Conservation (phyloP, 1,140 invertebrate species). For the Chironomus striatipennis region DNA sequence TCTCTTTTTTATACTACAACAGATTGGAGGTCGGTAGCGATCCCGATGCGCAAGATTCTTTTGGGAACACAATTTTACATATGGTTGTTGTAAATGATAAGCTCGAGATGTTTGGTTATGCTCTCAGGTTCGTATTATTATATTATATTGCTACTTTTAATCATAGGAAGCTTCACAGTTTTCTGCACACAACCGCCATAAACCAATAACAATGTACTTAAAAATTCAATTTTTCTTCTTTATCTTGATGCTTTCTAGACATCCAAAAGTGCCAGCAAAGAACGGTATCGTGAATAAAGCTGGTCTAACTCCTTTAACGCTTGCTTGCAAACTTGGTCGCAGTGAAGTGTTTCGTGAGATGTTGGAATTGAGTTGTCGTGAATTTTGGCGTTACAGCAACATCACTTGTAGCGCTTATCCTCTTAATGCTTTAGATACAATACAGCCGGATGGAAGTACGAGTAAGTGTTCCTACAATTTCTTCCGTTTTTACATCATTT, state of each 20-base stretch:
- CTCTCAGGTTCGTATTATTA: constrained; percentile 47
- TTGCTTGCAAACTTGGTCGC: constrained; percentile 91
- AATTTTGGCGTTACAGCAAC: constrained; percentile 98
- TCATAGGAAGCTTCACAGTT: neutral
- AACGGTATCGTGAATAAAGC: constrained; percentile 79
- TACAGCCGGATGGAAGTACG: constrained; percentile 85
- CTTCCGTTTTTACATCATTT: too few relatives aligned
- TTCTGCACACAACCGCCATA: too few relatives aligned
- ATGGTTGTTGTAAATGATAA: constrained; percentile 98
- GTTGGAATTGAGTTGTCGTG: constrained; percentile 88
- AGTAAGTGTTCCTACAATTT: constrained; percentile 53
- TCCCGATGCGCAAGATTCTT: constrained; percentile 84
- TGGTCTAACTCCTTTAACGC: constrained; percentile 89
- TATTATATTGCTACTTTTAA: neutral
- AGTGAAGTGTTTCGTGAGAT: constrained; percentile 96
- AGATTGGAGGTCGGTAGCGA: constrained; percentile 78
- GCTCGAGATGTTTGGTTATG: constrained; percentile 96
- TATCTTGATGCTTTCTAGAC: constrained; percentile 42
- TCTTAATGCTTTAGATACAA: constrained; percentile 89
- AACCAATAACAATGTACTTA: neutral
- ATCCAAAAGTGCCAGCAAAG: constrained; percentile 85
- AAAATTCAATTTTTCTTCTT: too few relatives aligned
- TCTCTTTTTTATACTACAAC: neutral
- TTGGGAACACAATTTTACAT: constrained; percentile 94
- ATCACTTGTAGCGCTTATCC: constrained; percentile 99